Base-by-base conservation (phyloP, 2,113 vertebrate species). In the Anarrhichthys ocellatus region DNA sequence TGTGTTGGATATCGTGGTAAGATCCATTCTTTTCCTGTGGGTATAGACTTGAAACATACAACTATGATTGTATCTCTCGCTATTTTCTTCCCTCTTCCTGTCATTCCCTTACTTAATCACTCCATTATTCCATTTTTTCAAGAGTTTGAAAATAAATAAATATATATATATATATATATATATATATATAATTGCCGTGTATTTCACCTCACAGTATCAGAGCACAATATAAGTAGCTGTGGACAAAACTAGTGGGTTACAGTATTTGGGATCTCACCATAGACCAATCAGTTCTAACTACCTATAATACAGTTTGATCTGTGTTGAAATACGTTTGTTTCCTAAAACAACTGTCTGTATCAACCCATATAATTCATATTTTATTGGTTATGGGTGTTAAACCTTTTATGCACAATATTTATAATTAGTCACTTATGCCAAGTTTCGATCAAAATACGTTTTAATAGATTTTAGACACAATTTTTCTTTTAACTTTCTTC, bases 41-140 rank as follows among this genome's bases (percentile, higher is more conserved):
- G 18, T 78, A 77, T 80, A 64, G 29, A 81, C 70, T 44, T 59
- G 84, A 88, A 91, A 92, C 34, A 48, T 17, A 76, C 82, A 36
- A 73, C 84, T 34, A 22, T 52, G 15, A 54, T n/a, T 20, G 17
- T 11, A 48, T 54, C 48, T 20, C 13, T 73, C 13, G 65, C n/a
- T 58, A 24, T 48, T 38, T 73, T 13, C 36, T 56, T 68, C 42
- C 14, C 27, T 59, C 24, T 67, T 29, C 58, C 29, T 82, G 29
- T 85, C 77, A 78, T 80, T 83, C 24, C 61, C 44, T 22, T 65
- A 18, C 68, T 83, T 65, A 42, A 83, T 80, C 38, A 34, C 71
- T 88, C 79, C 65, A 85, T 86, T 85, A 78, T 78, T 80, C 29
- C 29, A 29, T 29, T 29, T 77, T 71, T 61, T 69, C 38, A 62